phyloP scores from a whole-genome alignment of 2,797 vertebrate genomes.

The Rhinichthys osculus region DNA sequence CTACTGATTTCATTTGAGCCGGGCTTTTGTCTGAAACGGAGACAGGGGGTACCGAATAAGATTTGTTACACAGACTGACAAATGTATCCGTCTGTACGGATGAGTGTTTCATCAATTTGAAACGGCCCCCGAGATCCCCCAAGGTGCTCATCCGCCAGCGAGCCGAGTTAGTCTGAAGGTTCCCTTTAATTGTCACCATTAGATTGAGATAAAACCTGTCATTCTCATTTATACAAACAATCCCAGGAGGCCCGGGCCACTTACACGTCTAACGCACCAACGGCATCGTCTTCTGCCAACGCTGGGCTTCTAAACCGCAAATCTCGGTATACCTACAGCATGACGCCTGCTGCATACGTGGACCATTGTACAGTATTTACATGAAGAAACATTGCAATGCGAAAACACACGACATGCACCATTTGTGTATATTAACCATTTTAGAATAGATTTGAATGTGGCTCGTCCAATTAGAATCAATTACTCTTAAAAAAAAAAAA shows the following conservation, averaged over 20 bases:
- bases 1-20: constrained; percentile 90
- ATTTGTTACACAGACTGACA: constrained; percentile 89
- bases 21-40: constrained; percentile 87
- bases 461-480: background rate
- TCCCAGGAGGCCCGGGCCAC: constrained; percentile 61
- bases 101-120: constrained; percentile 93
- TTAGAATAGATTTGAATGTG: too few relatives aligned
- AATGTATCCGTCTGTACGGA: constrained; percentile 90
- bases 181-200: constrained; percentile 94
- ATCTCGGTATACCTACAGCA: background rate
- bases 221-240: constrained; percentile 66
- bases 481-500: too few relatives aligned
- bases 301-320: constrained; percentile 6
- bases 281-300: constrained; percentile 29
- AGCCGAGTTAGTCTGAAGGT: constrained; percentile 89
- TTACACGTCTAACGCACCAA: constrained; percentile 49
- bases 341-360: background rate
- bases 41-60: constrained; percentile 85
- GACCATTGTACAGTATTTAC: too few relatives aligned
- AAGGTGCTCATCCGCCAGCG: constrained; percentile 87
- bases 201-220: constrained; percentile 72
- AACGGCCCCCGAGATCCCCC: constrained; percentile 87
- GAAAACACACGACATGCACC: background rate
- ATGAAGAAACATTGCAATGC: too few relatives aligned
- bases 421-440: background rate